phyloP scores from a whole-genome alignment of 2,888 invertebrate species.

The Willowsia nigromaculata region DNA sequence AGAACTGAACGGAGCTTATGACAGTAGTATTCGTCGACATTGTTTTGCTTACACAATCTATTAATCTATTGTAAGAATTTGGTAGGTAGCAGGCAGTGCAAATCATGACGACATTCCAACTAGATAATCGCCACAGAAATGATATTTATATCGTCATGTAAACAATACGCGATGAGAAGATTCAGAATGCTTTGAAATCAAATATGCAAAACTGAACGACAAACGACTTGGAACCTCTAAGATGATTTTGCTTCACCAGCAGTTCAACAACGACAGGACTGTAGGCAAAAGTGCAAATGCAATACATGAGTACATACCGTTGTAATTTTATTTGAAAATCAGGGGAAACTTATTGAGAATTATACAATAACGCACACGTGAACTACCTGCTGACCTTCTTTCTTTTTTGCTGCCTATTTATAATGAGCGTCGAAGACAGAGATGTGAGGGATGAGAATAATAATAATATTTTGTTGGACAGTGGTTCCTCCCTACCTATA shows the following conservation, averaged over 20 bases:
- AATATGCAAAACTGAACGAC: neutral
- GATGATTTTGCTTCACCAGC: too few species aligned
- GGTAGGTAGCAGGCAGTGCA: neutral
- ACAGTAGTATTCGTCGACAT: neutral
- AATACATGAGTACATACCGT: too few species aligned
- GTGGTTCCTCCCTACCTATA: neutral
- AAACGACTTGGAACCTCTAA: too few species aligned
- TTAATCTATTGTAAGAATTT: neutral
- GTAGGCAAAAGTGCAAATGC: too few species aligned
- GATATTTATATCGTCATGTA: neutral
- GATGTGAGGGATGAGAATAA: neutral
- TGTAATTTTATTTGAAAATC: too few species aligned
- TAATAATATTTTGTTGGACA: constrained; percentile 5
- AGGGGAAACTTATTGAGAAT: neutral
- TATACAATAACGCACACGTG: neutral
- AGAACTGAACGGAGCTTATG: neutral
- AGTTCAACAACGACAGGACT: too few species aligned
- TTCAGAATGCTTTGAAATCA: neutral
- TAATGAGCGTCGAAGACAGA: neutral
- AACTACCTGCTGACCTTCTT: constrained; percentile 3
- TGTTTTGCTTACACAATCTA: constrained; percentile 16
- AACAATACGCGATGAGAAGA: neutral
- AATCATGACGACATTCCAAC: neutral
- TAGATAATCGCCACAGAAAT: neutral
- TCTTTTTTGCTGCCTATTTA: neutral